phyloP scores from a whole-genome alignment of 35 echinoderm and acorn worm species.

The Hemicentrotus pulcherrimus region DNA sequence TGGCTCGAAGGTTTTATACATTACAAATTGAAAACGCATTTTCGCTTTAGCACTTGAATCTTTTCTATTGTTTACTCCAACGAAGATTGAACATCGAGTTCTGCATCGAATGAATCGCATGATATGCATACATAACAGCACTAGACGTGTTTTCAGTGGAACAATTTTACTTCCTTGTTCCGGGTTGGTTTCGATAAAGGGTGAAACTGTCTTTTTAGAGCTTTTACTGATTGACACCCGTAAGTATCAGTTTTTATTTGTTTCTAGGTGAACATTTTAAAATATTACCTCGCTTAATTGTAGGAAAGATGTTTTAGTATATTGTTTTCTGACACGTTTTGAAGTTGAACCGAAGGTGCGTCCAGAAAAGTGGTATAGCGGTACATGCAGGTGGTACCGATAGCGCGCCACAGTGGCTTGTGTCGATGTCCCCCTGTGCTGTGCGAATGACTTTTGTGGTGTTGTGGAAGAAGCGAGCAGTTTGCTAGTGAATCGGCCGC shows the following conservation, averaged over 20 bases:
- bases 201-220: neutral
- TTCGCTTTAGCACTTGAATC: neutral
- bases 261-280: neutral
- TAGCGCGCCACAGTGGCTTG: neutral
- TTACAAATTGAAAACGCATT: neutral
- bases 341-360: neutral
- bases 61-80: neutral
- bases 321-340: neutral
- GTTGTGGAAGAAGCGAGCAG: neutral
- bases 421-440: neutral
- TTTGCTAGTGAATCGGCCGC: neutral
- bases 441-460: neutral
- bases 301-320: neutral
- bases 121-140: neutral
- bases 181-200: neutral
- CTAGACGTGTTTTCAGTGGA: neutral
- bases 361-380: neutral
- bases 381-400: neutral
- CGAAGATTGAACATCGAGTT: neutral
- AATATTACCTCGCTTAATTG: neutral
- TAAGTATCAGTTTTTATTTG: slow-evolving; percentile 19
- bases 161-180: slow-evolving; percentile 35
- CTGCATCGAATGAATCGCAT: neutral
- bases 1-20: too few relatives aligned
- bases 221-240: neutral